Conservation (phyloP, 2,888 invertebrate species). For the Pocota personata region DNA sequence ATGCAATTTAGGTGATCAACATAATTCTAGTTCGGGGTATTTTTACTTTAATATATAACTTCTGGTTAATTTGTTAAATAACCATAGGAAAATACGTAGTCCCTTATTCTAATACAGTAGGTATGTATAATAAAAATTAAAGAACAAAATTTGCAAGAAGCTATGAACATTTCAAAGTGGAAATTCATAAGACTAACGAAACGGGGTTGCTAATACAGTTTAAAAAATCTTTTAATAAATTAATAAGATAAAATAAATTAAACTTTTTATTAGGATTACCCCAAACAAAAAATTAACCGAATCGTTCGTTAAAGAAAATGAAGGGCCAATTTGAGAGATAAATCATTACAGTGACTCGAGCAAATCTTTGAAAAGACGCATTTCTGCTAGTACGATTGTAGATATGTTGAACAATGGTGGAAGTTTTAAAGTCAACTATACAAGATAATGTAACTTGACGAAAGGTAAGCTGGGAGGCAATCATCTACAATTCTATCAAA, state of each 20-base stretch:
- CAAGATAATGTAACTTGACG: no score
- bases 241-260: background rate
- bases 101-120: background rate
- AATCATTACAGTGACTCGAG: no score
- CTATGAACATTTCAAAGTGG: background rate
- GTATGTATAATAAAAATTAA: background rate
- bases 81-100: background rate
- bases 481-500: no score
- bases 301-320: no score
- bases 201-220: background rate
- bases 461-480: no score
- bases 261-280: no score
- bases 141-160: conserved; percentile 3
- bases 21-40: conserved; percentile 4
- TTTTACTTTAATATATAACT: background rate
- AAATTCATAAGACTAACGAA: background rate
- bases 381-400: no score
- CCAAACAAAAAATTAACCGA: no score
- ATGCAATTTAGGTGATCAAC: conserved; percentile 34
- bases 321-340: no score
- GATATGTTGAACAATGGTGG: no score
- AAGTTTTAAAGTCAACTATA: no score
- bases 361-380: no score
- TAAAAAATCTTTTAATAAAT: background rate
- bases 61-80: background rate